Base-by-base conservation (phyloP, 1,140 invertebrate species). In the Goniozus legneri region DNA sequence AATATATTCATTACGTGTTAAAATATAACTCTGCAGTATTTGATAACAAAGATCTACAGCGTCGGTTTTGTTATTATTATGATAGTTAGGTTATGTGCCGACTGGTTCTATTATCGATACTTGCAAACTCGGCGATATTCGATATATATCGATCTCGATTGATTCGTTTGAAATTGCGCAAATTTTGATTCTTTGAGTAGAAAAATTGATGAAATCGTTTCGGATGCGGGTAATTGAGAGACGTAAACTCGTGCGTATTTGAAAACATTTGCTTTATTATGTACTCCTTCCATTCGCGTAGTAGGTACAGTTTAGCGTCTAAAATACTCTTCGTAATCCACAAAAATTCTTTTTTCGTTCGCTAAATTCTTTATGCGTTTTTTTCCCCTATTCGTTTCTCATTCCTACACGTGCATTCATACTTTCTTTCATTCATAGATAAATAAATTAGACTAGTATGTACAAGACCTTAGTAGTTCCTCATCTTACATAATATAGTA, bases 251-350 rank as follows among this genome's bases (percentile, higher is more conserved):
- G n/a, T n/a, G n/a, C n/a, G n/a, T n/a, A 40, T 56, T 64, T 71
- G 69, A 69, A 71, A 71, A 71, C 63, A 67, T 64, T 69, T 64
- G 57, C 54, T 71, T 70, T 71, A 69, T 71, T 70, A 57, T 71
- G 56, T 69, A 64, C 57, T 65, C 63, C 55, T 57, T 64, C 67
- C 62, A 55, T 52, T 50, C 62, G 21, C 52, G 48, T 62, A 58
- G 39, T 65, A 64, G 58, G 58, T 70, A 71, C 53, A 56, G 38
- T 39, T 40, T 44, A 56, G 60, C 58, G 60, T 67, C 67, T 64
- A 64, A 65, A 66, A 56, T 60, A 51, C 54, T 62, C 52, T 60
- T 51, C 46, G 54, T 63, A 47, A 19, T 63, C 48, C 55, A 48
- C 37, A 53, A 56, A 50, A 32, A 16, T 47, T 41, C 31, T 44